Conservation (phyloP, 2,113 vertebrate genomes). For the Mirza zaza region DNA sequence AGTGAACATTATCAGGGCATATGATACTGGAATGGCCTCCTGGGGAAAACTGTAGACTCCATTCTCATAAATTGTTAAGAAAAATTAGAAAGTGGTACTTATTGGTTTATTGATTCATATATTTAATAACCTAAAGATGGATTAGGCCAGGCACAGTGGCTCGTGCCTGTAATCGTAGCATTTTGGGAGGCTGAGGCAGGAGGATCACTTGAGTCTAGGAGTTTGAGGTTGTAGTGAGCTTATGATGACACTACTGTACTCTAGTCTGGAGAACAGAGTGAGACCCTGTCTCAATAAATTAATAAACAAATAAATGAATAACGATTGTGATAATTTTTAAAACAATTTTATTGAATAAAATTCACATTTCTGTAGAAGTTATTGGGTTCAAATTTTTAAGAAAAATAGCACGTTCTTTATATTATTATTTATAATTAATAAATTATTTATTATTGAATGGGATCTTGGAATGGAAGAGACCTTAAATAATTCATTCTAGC, state of each 20-base stretch:
- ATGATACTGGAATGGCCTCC: background rate
- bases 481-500: background rate
- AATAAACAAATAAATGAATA: too few species aligned
- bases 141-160: background rate
- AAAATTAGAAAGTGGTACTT: background rate
- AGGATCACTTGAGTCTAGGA: too few species aligned
- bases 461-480: background rate
- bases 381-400: background rate
- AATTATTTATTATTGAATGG: background rate
- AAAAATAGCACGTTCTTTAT: background rate
- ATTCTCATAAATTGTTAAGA: conserved; percentile 35
- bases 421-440: background rate
- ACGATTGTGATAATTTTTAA: too few species aligned
- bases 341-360: too few species aligned
- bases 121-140: background rate
- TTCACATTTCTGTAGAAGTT: background rate
- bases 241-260: too few species aligned
- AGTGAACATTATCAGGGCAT: background rate
- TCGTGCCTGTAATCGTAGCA: background rate
- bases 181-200: too few species aligned
- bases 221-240: too few species aligned
- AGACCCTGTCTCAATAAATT: too few species aligned
- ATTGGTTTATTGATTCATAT: background rate
- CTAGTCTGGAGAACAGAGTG: too few species aligned
- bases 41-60: background rate